Conservation (phyloP, 2,797 vertebrate species). For the Limosa lapponica region DNA sequence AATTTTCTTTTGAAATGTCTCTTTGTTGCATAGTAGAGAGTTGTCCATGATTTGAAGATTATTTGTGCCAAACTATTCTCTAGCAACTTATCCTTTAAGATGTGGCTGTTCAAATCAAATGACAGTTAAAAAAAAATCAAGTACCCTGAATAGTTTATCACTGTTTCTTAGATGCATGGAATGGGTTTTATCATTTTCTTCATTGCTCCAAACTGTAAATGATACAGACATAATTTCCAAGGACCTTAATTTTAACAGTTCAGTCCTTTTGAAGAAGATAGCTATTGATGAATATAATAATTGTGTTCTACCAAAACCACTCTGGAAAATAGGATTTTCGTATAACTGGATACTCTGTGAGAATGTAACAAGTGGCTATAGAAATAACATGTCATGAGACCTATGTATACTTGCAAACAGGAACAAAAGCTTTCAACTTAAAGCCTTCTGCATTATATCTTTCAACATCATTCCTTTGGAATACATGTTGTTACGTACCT, state of each 20-base stretch:
- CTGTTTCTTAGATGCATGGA: background rate
- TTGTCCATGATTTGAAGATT: background rate
- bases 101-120: background rate
- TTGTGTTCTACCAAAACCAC: background rate
- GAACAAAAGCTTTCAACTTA: background rate
- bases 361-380: background rate
- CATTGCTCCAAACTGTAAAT: background rate
- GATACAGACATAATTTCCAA: background rate
- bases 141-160: background rate
- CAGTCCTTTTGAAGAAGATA: background rate
- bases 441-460: background rate
- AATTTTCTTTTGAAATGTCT: constrained; percentile 57
- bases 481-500: background rate
- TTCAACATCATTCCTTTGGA: background rate
- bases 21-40: background rate
- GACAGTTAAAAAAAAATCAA: background rate
- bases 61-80: background rate
- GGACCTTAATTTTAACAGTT: background rate
- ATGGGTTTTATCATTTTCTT: background rate
- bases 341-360: background rate
- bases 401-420: background rate
- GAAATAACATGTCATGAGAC: background rate
- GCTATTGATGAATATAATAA: background rate
- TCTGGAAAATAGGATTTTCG: background rate
- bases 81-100: background rate